These are phyloP conservation scores for Ganaspis brasiliensis DNA, from an alignment of 2,888 invertebrate species.

Conservation along the genomic window DNA sequence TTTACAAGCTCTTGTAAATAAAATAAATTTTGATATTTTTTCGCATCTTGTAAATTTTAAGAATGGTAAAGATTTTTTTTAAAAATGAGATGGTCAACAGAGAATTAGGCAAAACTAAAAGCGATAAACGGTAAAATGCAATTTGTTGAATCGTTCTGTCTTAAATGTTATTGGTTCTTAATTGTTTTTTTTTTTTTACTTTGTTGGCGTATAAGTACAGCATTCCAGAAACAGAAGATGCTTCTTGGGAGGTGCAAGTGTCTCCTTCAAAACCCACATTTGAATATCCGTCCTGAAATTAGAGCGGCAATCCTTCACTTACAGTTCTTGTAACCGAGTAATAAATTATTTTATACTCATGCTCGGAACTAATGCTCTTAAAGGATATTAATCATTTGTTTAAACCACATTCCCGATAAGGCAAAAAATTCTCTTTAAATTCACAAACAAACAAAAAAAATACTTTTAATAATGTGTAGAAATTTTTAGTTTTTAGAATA, in stretches of 20 bases:
- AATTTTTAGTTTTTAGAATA: too few relatives aligned
- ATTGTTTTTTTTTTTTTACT: conserved; percentile 43
- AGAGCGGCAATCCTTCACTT: conserved; percentile 43
- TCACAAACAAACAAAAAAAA: too few relatives aligned
- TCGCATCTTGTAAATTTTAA: conserved; percentile 9
- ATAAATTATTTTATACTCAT: conserved; percentile 26
- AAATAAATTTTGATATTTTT: too few relatives aligned
- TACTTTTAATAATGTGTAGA: too few relatives aligned
- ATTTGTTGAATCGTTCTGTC: background rate
- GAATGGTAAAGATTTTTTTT: background rate
- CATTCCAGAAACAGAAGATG: conserved; percentile 41
- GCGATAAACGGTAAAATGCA: conserved; percentile 39
- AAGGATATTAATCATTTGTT: conserved; percentile 5
- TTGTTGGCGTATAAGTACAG: conserved; percentile 46
- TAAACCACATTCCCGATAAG: background rate
- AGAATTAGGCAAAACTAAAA: conserved; percentile 33
- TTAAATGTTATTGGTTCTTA: background rate
- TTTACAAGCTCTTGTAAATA: background rate
- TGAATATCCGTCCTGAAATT: conserved; percentile 59
- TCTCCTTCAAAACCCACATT: conserved; percentile 58
- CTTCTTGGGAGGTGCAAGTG: conserved; percentile 38
- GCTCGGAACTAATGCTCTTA: conserved; percentile 2
- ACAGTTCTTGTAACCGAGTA: conserved; percentile 1
- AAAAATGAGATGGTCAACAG: conserved; percentile 15
- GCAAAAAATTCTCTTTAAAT: background rate